Percentiles rank a stretch among this genome's conserved stretches.
Conservation (phyloP, 2,797 vertebrate genomes). For the Harpagifer antarcticus region DNA sequence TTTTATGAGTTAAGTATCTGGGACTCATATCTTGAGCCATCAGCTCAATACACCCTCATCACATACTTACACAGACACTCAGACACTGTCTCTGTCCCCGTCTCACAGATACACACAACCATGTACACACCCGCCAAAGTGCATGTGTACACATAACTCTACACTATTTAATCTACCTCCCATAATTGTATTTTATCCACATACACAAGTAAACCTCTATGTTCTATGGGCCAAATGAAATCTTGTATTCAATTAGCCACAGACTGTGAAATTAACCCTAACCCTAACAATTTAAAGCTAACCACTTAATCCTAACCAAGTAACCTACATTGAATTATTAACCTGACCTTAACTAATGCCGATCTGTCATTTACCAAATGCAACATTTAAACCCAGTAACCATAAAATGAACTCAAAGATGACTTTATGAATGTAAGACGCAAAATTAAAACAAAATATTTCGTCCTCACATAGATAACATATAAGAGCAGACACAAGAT, state of each 20-base stretch:
- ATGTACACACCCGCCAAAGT: conserved; percentile 8
- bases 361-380: background rate
- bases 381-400: conserved; percentile 22
- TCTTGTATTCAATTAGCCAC: conserved; percentile 24
- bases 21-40: conserved; percentile 81
- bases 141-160: conserved; percentile 16
- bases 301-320: conserved; percentile 22
- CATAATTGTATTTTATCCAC: background rate
- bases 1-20: conserved; percentile 83
- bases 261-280: conserved; percentile 16
- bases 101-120: conserved; percentile 36
- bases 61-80: conserved; percentile 67
- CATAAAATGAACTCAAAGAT: background rate
- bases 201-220: background rate
- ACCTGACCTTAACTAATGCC: background rate
- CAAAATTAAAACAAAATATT: background rate
- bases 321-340: conserved; percentile 34
- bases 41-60: conserved; percentile 75
- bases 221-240: conserved; percentile 17
- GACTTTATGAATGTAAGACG: background rate
- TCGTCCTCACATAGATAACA: background rate
- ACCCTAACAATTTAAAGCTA: conserved; percentile 22
- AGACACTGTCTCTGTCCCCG: conserved; percentile 36
- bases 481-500: conserved; percentile 2
- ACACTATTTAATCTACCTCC: conserved; percentile 1